Evolutionary conservation across 2,113 vertebrate genomes (phyloP).

Genomic region (Anas platyrhynchos): DNA sequence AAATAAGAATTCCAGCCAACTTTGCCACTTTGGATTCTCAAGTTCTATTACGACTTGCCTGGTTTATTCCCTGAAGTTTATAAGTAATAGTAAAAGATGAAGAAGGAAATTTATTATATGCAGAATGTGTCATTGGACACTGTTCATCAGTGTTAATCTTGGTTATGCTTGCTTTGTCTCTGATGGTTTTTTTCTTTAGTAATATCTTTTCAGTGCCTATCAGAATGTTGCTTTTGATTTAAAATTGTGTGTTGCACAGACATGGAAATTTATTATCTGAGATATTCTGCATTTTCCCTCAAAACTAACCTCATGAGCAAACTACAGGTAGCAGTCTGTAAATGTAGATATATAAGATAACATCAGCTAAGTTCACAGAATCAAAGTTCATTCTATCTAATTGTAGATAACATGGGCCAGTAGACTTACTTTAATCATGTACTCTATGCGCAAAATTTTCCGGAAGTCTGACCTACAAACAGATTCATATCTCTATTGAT

Average conservation of each 20-base stretch:
- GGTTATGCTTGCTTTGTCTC: neutral
- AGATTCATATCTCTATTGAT: neutral
- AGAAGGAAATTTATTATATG: neutral
- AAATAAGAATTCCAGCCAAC: neutral
- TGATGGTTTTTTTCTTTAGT: neutral
- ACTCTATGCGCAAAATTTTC: too few species aligned
- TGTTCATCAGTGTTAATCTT: neutral
- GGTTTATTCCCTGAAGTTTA: neutral
- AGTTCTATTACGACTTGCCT: neutral
- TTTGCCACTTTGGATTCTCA: neutral
- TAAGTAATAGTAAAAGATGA: neutral
- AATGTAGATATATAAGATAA: neutral
- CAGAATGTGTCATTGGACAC: neutral
- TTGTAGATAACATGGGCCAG: neutral
- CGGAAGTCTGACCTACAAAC: neutral
- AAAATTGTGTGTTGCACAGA: neutral
- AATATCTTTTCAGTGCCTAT: neutral
- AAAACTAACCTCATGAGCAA: neutral
- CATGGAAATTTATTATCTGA: neutral
- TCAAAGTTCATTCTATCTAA: neutral
- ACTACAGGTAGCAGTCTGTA: neutral
- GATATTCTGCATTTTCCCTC: neutral
- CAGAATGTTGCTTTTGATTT: neutral
- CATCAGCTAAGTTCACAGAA: neutral
- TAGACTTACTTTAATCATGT: neutral